These are phyloP conservation scores for Lampris megalopsis DNA, from an alignment of 2,113 vertebrate species.

Conservation along the genomic window DNA sequence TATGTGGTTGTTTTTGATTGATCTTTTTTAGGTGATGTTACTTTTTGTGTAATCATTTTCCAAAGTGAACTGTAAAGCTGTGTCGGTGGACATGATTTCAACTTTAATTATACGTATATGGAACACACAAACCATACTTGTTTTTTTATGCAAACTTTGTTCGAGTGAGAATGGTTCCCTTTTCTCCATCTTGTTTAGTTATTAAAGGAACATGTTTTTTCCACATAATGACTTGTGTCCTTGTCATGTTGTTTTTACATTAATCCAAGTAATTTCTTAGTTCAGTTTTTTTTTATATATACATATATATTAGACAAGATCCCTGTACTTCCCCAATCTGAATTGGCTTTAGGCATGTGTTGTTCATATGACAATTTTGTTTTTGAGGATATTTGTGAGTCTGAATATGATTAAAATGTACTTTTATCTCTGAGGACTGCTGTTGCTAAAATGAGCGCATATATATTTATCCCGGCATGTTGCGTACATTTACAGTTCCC, in stretches of 20 bases:
- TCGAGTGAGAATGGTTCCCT: constrained; percentile 11
- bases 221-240: constrained; percentile 42
- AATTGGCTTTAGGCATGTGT: no score
- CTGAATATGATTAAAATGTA: no score
- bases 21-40: constrained; percentile 30
- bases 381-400: no score
- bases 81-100: constrained; percentile 3
- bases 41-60: constrained; percentile 22
- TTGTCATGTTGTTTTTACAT: constrained; percentile 7
- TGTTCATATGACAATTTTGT: no score
- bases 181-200: constrained; percentile 27
- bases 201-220: constrained; percentile 63
- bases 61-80: constrained; percentile 14
- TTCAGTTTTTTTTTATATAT: background rate
- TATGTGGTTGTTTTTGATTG: constrained; percentile 13
- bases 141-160: constrained; percentile 41
- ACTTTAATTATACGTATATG: constrained; percentile 41
- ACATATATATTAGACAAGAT: background rate
- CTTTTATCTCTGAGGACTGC: no score
- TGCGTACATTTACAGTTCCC: no score
- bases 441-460: no score
- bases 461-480: no score
- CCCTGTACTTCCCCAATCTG: no score
- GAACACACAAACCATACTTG: constrained; percentile 11
- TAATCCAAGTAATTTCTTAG: background rate